Evolutionary conservation across 2,797 vertebrate genomes (phyloP).

Genomic region (Coreius guichenoti): DNA sequence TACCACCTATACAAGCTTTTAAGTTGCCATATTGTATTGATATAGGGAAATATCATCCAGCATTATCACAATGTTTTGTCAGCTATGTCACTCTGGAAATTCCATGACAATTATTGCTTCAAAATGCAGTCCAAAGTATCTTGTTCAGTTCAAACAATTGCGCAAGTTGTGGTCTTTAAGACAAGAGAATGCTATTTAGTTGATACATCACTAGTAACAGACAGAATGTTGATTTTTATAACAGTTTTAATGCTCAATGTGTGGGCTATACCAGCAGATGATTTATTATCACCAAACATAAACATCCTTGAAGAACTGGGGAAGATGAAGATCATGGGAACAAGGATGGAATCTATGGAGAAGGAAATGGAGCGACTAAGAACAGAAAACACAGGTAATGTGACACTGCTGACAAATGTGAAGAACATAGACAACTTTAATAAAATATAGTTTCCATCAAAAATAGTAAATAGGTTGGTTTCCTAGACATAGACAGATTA

Average conservation of each 20-base stretch:
- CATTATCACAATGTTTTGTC: not conserved
- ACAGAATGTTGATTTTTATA: conserved; percentile 14
- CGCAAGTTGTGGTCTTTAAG: not conserved
- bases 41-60: not conserved
- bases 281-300: conserved; percentile 36
- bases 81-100: not conserved
- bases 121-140: conserved; percentile 28
- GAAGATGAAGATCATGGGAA: conserved; percentile 25
- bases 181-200: not conserved
- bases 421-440: not conserved
- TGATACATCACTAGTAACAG: not conserved
- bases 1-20: not conserved
- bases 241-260: conserved; percentile 21
- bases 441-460: not conserved
- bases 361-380: conserved; percentile 7
- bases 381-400: conserved; percentile 31
- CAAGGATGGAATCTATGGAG: conserved; percentile 12
- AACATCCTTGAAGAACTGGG: conserved; percentile 31
- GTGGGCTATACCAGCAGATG: conserved; percentile 14
- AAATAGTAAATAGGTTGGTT: not conserved
- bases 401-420: not conserved
- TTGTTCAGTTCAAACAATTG: conserved; percentile 4
- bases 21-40: not conserved
- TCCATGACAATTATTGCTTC: not conserved
- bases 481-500: not conserved